A percentile compares a stretch with the other conserved stretches of the same genome.
These are phyloP conservation scores for Drosophila pruinosa DNA, from an alignment of 1,140 invertebrate genomes.

Conservation along the genomic window DNA sequence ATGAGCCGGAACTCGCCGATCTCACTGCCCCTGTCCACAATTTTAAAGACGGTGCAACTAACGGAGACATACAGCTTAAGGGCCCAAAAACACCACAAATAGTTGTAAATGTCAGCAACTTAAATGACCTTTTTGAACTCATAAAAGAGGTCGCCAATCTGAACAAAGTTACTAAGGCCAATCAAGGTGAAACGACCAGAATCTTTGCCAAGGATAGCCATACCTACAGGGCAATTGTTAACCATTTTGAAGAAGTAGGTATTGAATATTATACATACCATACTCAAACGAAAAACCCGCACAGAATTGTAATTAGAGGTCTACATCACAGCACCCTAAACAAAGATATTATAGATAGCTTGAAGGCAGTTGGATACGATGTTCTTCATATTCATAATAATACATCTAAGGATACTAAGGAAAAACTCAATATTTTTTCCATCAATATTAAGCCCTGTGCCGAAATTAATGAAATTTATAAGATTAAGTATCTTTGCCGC, in stretches of 20 bases:
- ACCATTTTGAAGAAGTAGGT: not conserved
- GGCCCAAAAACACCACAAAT: slow-evolving; percentile 11
- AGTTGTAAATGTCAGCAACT: not conserved
- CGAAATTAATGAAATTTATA: too few species aligned
- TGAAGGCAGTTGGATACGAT: too few species aligned
- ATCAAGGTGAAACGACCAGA: slow-evolving; percentile 1
- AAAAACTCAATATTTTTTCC: too few species aligned
- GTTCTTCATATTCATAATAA: too few species aligned
- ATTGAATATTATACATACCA: slow-evolving; percentile 17
- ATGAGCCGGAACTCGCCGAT: not conserved
- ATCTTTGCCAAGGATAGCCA: slow-evolving; percentile 8
- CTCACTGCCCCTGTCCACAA: not conserved
- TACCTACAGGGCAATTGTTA: slow-evolving; percentile 4
- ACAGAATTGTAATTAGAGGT: slow-evolving; percentile 7
- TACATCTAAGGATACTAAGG: too few species aligned
- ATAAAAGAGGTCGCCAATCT: not conserved
- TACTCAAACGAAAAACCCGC: slow-evolving; percentile 6
- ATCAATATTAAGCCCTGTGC: too few species aligned
- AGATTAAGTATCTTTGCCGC: too few species aligned
- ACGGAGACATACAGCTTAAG: not conserved
- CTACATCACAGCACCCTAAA: slow-evolving; percentile 3
- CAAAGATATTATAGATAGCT: not conserved
- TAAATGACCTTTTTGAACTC: slow-evolving; percentile 11
- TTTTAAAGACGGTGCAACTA: not conserved
- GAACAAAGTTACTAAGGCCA: slow-evolving; percentile 10